Percentiles rank a stretch among this genome's conserved stretches.
phyloP scores from a whole-genome alignment of 1,140 invertebrate species.

The Philotrypesis tridentata region DNA sequence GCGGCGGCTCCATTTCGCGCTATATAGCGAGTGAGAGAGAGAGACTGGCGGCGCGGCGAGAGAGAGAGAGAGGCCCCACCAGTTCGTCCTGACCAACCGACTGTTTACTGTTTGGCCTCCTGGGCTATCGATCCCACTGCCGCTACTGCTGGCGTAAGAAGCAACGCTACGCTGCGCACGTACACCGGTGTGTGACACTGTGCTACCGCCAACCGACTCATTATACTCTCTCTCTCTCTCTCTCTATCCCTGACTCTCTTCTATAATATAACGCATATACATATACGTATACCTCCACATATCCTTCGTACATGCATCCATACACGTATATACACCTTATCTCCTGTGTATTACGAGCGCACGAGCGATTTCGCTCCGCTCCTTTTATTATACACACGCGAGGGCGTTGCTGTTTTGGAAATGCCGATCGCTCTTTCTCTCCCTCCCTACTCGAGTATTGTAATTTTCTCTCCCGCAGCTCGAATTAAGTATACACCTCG shows the following conservation, averaged over 20 bases:
- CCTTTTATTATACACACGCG: no score
- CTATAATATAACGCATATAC: no score
- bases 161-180: constrained; percentile 32
- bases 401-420: no score
- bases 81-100: constrained; percentile 72
- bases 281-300: neutral
- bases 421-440: no score
- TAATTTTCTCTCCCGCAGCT: no score
- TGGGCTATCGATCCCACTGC: constrained; percentile 73
- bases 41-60: neutral
- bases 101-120: constrained; percentile 75
- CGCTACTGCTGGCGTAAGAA: constrained; percentile 65
- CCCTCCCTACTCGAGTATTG: no score
- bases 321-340: neutral
- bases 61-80: constrained; percentile 54
- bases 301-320: no score
- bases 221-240: neutral
- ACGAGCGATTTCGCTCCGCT: neutral
- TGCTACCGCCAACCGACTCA: neutral
- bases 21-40: neutral
- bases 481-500: no score
- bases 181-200: neutral
- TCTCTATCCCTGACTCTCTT: neutral
- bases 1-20: constrained; percentile 23
- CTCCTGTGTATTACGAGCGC: neutral